phyloP scores from a whole-genome alignment of 2,888 invertebrate species.

The Sesia bembeciformis region DNA sequence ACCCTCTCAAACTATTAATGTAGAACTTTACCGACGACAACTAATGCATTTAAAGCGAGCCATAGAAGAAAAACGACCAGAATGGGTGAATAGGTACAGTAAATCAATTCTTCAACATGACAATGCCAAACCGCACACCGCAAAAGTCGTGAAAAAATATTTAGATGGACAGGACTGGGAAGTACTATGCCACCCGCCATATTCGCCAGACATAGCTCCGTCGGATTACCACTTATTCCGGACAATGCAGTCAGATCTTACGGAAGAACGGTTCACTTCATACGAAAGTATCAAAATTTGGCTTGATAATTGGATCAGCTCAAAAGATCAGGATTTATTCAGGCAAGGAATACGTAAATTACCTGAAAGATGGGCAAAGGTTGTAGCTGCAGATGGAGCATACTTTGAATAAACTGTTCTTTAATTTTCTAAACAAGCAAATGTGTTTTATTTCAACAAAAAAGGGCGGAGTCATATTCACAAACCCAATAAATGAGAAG shows the following conservation, averaged over 20 bases:
- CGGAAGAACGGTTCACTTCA: no score
- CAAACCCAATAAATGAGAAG: neutral
- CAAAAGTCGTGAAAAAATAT: no score
- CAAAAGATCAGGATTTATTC: neutral
- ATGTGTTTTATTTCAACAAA: neutral
- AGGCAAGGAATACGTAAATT: neutral
- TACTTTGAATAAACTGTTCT: neutral
- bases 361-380: neutral
- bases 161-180: slow-evolving; percentile 1
- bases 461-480: neutral
- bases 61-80: neutral
- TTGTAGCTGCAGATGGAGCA: neutral
- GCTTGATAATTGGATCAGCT: neutral
- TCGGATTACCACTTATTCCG: neutral
- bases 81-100: neutral
- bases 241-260: no score
- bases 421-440: neutral
- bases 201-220: slow-evolving; percentile 1
- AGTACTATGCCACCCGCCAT: neutral
- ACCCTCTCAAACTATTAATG: no score
- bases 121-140: neutral
- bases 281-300: no score
- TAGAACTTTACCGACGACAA: neutral
- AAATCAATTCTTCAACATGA: neutral
- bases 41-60: neutral